phyloP scores from a whole-genome alignment of 2,797 vertebrate species.

The Bradypus variegatus region DNA sequence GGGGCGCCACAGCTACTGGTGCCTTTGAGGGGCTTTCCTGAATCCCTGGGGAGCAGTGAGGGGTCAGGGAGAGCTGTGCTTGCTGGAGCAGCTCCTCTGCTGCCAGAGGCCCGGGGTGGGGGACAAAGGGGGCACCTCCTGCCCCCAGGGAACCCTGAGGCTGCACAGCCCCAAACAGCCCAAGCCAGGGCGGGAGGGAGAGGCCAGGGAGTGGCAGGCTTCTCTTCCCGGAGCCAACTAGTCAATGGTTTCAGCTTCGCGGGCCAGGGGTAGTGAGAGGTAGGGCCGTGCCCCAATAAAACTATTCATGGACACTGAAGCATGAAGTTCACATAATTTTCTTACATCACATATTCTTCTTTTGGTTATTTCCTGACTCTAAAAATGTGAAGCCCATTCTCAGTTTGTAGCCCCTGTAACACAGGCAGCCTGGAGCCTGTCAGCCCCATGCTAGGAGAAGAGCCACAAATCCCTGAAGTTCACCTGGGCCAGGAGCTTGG shows the following conservation, averaged over 20 bases:
- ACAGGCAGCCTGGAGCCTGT: not conserved
- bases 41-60: not conserved
- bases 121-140: not conserved
- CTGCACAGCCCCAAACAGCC: not conserved
- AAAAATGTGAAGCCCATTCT: not conserved
- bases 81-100: no score
- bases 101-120: not conserved
- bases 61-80: not conserved
- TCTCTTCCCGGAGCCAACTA: not conserved
- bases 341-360: not conserved
- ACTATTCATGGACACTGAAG: not conserved
- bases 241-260: not conserved
- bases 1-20: not conserved
- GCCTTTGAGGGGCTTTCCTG: rapidly evolving
- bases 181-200: not conserved
- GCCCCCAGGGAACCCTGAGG: no score
- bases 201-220: no score
- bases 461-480: not conserved
- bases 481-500: not conserved
- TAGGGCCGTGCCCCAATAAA: not conserved
- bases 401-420: not conserved
- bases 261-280: not conserved
- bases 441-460: not conserved
- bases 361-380: not conserved
- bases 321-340: not conserved